These are phyloP conservation scores for Sycophila sp. DNA, from an alignment of 1,140 invertebrate species.

Conservation along the genomic window DNA sequence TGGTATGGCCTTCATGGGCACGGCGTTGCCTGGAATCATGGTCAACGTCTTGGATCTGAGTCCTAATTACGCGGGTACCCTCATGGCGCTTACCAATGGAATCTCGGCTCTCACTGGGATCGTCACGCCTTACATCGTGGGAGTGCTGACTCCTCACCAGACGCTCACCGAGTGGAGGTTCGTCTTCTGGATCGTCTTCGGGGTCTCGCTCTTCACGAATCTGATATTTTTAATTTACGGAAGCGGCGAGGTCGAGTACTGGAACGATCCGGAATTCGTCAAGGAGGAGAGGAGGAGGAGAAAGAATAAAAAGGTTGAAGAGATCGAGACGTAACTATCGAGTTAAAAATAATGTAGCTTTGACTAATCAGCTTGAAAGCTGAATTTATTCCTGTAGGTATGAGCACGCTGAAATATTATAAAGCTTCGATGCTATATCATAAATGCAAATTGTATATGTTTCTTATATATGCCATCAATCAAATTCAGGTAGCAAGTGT, in stretches of 20 bases:
- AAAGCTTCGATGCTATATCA: too few species aligned
- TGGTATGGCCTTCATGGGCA: conserved; percentile 76
- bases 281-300: conserved; percentile 32
- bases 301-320: conserved; percentile 25
- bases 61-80: conserved; percentile 79
- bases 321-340: conserved; percentile 21
- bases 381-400: too few species aligned
- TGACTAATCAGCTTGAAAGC: too few species aligned
- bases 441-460: too few species aligned
- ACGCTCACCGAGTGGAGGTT: conserved; percentile 79
- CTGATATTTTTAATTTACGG: conserved; percentile 77
- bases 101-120: conserved; percentile 80
- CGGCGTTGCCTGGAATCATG: conserved; percentile 68
- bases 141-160: conserved; percentile 65
- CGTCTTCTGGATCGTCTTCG: conserved; percentile 85
- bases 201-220: conserved; percentile 77
- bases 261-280: conserved; percentile 68
- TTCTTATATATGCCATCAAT: too few species aligned
- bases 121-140: conserved; percentile 70
- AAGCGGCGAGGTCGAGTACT: conserved; percentile 78
- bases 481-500: too few species aligned
- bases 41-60: conserved; percentile 84
- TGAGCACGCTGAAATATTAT: too few species aligned
- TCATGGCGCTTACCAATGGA: conserved; percentile 84
- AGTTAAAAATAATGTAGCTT: too few species aligned